phyloP scores from a whole-genome alignment of 2,113 vertebrate genomes.

The Solenodon paradoxus region DNA sequence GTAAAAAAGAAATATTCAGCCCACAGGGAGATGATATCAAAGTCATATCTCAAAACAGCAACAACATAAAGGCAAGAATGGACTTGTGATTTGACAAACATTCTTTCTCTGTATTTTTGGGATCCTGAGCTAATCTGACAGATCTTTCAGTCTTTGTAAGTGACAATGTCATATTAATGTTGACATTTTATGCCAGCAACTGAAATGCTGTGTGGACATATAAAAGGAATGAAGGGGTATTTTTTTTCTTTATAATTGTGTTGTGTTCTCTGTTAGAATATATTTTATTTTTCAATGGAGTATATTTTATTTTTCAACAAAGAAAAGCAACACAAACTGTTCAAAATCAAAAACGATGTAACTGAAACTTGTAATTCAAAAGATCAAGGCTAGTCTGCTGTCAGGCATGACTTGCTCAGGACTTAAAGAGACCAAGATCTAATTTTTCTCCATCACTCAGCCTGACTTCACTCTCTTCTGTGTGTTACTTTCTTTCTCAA shows the following conservation, averaged over 20 bases:
- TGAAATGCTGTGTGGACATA: background rate
- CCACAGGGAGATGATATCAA: background rate
- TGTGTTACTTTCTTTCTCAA: background rate
- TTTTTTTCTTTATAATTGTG: background rate
- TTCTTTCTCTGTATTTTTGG: background rate
- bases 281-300: background rate
- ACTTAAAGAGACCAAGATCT: background rate
- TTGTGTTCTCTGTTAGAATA: background rate
- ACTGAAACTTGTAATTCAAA: background rate
- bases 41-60: constrained; percentile 48
- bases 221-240: background rate
- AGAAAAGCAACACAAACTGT: too few species aligned
- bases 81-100: background rate
- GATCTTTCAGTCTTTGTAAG: background rate
- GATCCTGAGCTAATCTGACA: background rate
- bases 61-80: background rate
- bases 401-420: background rate
- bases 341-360: too few species aligned
- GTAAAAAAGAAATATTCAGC: background rate
- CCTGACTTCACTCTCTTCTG: background rate
- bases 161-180: background rate
- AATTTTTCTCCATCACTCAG: background rate
- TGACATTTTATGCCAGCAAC: background rate
- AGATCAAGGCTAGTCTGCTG: background rate
- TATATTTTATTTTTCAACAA: background rate